Evolutionary conservation across 2,113 vertebrate genomes (phyloP).

Genomic region (Lagopus leucura): DNA sequence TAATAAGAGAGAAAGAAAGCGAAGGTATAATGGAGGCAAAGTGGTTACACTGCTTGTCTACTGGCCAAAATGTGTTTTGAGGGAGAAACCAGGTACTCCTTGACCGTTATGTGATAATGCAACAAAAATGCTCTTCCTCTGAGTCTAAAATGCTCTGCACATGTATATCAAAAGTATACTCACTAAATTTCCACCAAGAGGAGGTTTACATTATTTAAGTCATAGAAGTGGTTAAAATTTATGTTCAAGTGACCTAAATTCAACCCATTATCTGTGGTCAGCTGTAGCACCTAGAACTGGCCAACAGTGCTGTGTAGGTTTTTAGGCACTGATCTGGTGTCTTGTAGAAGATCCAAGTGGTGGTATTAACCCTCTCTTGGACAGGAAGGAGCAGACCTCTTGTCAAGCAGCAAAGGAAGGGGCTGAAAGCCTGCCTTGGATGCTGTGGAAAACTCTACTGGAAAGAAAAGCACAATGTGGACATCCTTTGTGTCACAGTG

Average conservation of each 20-base stretch:
- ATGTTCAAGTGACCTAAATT: neutral
- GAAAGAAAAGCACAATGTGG: too few species aligned
- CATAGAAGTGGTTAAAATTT: neutral
- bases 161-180: neutral
- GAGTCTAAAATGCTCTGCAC: neutral
- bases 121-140: neutral
- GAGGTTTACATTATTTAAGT: neutral
- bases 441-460: neutral
- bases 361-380: neutral
- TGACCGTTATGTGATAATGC: neutral
- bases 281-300: neutral
- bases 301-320: neutral
- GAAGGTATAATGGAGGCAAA: neutral
- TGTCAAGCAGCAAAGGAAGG: neutral
- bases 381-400: neutral
- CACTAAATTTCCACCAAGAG: neutral
- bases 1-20: fast-evolving
- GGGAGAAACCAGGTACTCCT: neutral
- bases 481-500: neutral
- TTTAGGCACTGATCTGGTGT: neutral
- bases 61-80: neutral
- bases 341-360: fast-evolving
- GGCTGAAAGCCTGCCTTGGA: fast-evolving
- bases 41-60: neutral
- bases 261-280: neutral